Conservation (phyloP, 30 jellyfish, hydroid and myxozoan genomes). For the Aurelia aurita region DNA sequence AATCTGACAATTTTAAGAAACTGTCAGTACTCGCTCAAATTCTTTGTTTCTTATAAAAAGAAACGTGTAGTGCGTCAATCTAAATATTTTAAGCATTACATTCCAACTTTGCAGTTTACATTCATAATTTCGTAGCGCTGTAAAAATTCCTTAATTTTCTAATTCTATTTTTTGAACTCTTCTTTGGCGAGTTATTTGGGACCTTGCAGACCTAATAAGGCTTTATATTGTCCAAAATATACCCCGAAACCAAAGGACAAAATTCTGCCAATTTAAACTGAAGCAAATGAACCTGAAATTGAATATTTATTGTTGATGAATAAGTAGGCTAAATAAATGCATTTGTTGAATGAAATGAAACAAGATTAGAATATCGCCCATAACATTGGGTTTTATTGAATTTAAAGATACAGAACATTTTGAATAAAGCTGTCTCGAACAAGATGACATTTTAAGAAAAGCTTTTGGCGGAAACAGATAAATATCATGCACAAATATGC, state of each 20-base stretch:
- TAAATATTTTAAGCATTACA: no score
- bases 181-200: no score
- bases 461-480: background rate
- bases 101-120: no score
- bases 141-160: no score
- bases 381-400: background rate
- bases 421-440: background rate
- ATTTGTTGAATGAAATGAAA: background rate
- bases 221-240: slow-evolving; percentile 97
- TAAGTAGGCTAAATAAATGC: background rate
- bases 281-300: background rate
- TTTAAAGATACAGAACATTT: background rate
- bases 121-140: no score
- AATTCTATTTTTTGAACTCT: no score
- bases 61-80: no score
- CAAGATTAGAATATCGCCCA: background rate
- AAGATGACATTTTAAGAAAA: background rate
- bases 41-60: no score
- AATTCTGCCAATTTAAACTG: slow-evolving; percentile 43
- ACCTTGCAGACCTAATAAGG: no score
- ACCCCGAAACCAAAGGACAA: slow-evolving; percentile 97
- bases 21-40: no score
- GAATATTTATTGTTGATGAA: background rate
- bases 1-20: no score
- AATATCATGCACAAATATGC: no score